These are phyloP conservation scores for Conchocele bisecta DNA, from an alignment of 2,888 invertebrate species.

Conservation along the genomic window DNA sequence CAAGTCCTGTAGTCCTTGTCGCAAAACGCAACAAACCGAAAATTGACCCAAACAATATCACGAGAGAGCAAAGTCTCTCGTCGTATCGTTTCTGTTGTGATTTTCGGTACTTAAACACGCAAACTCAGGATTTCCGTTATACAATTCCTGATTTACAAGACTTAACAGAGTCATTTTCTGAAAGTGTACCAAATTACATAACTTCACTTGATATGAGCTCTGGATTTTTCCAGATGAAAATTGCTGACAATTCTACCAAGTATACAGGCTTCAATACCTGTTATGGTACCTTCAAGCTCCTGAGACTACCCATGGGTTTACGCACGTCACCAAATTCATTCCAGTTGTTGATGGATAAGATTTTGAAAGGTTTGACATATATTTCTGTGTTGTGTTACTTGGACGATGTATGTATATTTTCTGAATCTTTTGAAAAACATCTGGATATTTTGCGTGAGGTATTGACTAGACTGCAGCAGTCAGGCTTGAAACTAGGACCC, in stretches of 20 bases:
- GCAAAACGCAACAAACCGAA: slow-evolving; percentile 34
- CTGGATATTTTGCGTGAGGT: slow-evolving; percentile 36
- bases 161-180: slow-evolving; percentile 38
- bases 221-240: slow-evolving; percentile 24
- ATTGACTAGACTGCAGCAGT: slow-evolving; percentile 20
- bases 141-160: slow-evolving; percentile 38
- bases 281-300: slow-evolving; percentile 49
- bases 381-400: slow-evolving; percentile 46
- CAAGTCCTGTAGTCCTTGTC: slow-evolving; percentile 33
- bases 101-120: slow-evolving; percentile 40
- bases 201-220: slow-evolving; percentile 6
- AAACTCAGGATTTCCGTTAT: slow-evolving; percentile 39
- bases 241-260: slow-evolving; percentile 5
- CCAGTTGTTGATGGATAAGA: slow-evolving; percentile 53
- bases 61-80: slow-evolving; percentile 33
- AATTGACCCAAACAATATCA: slow-evolving; percentile 4
- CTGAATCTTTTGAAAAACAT: slow-evolving; percentile 45
- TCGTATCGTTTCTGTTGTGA: slow-evolving; percentile 37
- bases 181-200: slow-evolving; percentile 24
- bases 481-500: slow-evolving; percentile 42
- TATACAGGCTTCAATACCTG: slow-evolving; percentile 51
- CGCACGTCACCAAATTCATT: slow-evolving; percentile 44
- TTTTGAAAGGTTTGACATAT: slow-evolving; percentile 50
- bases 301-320: slow-evolving; percentile 50
- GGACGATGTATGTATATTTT: slow-evolving; percentile 43